Evolutionary conservation across 2,113 vertebrate species (phyloP).

Genomic region (Neolamprologus sp.): DNA sequence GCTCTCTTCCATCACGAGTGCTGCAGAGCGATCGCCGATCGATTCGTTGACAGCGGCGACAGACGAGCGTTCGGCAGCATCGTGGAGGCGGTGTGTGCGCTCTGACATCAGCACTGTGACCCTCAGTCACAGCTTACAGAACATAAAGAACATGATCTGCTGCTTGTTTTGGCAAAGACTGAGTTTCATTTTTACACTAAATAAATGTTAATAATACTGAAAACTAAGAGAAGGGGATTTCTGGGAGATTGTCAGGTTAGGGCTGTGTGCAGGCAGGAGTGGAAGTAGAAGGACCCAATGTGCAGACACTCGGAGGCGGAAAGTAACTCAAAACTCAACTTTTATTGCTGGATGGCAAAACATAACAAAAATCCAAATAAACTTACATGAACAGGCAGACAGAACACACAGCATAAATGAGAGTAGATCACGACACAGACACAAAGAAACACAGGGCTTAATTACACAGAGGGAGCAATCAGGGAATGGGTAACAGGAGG

Average conservation of each 20-base stretch:
- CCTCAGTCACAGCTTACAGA: not conserved
- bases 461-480: no score
- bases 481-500: no score
- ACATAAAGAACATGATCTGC: rapidly evolving
- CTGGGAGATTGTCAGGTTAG: not conserved
- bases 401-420: no score
- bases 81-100: slow-evolving; percentile 62
- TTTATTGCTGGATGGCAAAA: no score
- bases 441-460: no score
- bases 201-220: not conserved
- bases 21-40: slow-evolving; percentile 76
- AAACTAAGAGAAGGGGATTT: not conserved
- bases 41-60: slow-evolving; percentile 72
- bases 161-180: not conserved
- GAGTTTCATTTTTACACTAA: not conserved
- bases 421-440: no score
- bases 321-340: no score
- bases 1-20: slow-evolving; percentile 80
- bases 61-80: slow-evolving; percentile 66
- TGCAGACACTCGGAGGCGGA: no score
- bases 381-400: no score
- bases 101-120: not conserved
- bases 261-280: no score
- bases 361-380: no score
- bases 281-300: no score